Percentiles rank a stretch among this genome's conserved stretches.
Conservation (phyloP, 2,113 vertebrate species). For the Odocoileus hemionus region DNA sequence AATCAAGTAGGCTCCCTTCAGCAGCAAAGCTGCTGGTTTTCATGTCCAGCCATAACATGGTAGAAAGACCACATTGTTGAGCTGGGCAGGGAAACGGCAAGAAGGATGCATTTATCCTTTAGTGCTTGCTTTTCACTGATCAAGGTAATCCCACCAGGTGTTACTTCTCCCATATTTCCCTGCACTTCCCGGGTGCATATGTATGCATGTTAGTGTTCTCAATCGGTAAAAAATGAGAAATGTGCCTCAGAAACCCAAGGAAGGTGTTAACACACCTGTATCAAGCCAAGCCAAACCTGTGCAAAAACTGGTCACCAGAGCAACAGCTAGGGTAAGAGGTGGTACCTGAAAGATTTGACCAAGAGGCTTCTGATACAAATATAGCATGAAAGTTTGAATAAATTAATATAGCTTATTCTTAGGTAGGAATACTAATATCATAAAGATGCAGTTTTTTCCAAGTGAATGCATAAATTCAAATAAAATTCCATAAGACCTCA, state of each 20-base stretch:
- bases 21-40: not conserved
- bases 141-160: not conserved
- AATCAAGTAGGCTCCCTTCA: not conserved
- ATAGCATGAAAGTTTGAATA: not conserved
- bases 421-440: not conserved
- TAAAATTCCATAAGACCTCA: not conserved
- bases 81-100: too few species aligned
- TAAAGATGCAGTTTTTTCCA: not conserved
- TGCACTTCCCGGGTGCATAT: not conserved
- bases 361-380: not conserved
- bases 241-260: not conserved
- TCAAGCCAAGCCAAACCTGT: not conserved
- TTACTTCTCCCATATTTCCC: not conserved
- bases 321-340: not conserved
- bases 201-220: not conserved
- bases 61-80: not conserved
- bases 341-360: not conserved
- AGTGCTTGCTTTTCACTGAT: not conserved
- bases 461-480: not conserved
- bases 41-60: not conserved
- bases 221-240: not conserved
- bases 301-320: not conserved
- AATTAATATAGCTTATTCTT: not conserved
- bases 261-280: not conserved
- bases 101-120: not conserved